These are phyloP conservation scores for Canis aureus DNA, from an alignment of 2,113 vertebrate species.

Conservation along the genomic window DNA sequence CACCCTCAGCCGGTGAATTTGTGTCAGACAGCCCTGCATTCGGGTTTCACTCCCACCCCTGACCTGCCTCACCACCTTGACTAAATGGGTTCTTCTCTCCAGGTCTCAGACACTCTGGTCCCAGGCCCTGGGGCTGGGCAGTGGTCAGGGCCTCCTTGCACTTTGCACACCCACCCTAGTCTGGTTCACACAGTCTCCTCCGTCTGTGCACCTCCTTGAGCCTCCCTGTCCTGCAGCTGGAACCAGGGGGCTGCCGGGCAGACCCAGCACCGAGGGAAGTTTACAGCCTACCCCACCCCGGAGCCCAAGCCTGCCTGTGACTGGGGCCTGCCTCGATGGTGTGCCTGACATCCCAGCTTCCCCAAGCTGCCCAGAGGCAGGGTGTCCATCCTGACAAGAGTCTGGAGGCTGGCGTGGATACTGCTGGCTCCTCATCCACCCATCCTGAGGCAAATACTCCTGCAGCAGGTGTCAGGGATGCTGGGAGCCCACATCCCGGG, in stretches of 20 bases:
- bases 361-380: not conserved
- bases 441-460: not conserved
- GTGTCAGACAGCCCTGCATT: too few relatives aligned
- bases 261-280: not conserved
- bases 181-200: not conserved
- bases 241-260: not conserved
- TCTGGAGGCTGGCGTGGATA: not conserved
- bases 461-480: not conserved
- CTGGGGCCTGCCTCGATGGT: not conserved
- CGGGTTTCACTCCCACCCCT: not conserved
- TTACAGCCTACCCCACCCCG: not conserved
- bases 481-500: not conserved
- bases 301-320: not conserved
- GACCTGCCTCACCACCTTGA: not conserved
- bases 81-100: not conserved
- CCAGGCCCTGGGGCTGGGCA: not conserved
- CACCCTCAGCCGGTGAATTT: not conserved
- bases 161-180: not conserved
- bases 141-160: not conserved
- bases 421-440: not conserved
- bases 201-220: too few relatives aligned
- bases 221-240: not conserved
- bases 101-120: not conserved
- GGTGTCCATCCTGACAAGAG: too few relatives aligned
- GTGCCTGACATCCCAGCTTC: not conserved